phyloP scores from a whole-genome alignment of 2,797 vertebrate species.

The Hylomyscus alleni region DNA sequence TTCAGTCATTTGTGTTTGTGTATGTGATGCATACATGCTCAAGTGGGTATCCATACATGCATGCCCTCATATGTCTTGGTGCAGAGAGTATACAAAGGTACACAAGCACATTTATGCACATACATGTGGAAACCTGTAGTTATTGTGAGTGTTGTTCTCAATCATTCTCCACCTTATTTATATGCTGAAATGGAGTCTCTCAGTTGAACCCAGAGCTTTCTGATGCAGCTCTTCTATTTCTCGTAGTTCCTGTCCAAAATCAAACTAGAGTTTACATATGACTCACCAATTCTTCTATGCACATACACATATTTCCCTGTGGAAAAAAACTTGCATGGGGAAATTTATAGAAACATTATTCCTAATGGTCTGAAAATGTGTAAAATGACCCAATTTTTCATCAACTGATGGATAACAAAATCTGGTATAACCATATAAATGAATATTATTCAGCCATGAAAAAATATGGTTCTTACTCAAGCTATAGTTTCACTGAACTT shows the following conservation, averaged over 20 bases:
- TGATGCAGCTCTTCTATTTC: not conserved
- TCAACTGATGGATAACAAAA: slow-evolving; percentile 27
- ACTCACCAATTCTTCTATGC: not conserved
- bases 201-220: not conserved
- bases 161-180: not conserved
- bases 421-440: not conserved
- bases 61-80: too few relatives aligned
- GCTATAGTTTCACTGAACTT: not conserved
- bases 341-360: slow-evolving; percentile 19
- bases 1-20: not conserved
- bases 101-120: not conserved
- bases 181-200: not conserved
- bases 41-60: not conserved
- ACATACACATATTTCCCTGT: not conserved
- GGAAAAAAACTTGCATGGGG: not conserved
- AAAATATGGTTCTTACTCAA: slow-evolving; percentile 33
- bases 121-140: not conserved
- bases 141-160: not conserved
- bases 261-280: not conserved
- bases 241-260: not conserved
- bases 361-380: not conserved
- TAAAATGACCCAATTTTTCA: slow-evolving; percentile 1
- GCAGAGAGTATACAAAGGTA: too few relatives aligned
- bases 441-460: slow-evolving; percentile 58
- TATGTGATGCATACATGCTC: too few relatives aligned